Base-by-base conservation (phyloP, 2,113 vertebrate species). In the Lepisosteus osseus region DNA sequence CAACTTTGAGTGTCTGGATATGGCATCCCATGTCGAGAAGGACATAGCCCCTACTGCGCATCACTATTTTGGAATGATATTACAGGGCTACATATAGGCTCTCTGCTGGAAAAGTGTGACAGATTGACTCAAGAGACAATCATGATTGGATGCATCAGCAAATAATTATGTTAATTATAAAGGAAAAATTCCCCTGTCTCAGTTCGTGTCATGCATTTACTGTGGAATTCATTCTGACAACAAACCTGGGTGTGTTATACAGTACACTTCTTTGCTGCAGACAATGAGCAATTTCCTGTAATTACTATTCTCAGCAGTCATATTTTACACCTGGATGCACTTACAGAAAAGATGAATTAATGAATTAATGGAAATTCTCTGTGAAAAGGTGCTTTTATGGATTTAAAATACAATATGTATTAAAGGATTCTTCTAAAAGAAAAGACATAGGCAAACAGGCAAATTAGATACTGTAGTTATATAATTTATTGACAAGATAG, bases 91-190 rank as follows among this genome's bases (percentile, higher is more conserved):
- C 57, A 59, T 8, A 59, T 15, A n/a, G 57, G n/a, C 57, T 6
- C 57, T n/a, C 13, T 59, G n/a, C 57, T 13, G 57, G 57, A 13
- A 15, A 15, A 13, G 57, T 59, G 6, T 59, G 57, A 59, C 14
- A 13, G 57, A 13, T 59, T 29, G 57, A 13, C 57, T 59, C 5
- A 13, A n/a, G 57, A 59, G 57, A 59, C 57, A 13, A 59, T n/a
- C n/a, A 4, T 59, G 3, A 59, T n/a, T 59, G 14, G 57, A 59
- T n/a, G n/a, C 57, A 59, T 6, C 13, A 6, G 57, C n/a, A 15
- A 13, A 59, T 59, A 59, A 59, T 59, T 59, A 51, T 51, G 47
- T 51, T 51, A 51, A 59, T 59, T 15, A 59, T 59, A 59, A 59
- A 13, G 2, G 57, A 8, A 59, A 13, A 59, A 59, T 4, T 5